Base-by-base conservation (phyloP, 2,797 vertebrate genomes). In the Spondyliosoma cantharus region DNA sequence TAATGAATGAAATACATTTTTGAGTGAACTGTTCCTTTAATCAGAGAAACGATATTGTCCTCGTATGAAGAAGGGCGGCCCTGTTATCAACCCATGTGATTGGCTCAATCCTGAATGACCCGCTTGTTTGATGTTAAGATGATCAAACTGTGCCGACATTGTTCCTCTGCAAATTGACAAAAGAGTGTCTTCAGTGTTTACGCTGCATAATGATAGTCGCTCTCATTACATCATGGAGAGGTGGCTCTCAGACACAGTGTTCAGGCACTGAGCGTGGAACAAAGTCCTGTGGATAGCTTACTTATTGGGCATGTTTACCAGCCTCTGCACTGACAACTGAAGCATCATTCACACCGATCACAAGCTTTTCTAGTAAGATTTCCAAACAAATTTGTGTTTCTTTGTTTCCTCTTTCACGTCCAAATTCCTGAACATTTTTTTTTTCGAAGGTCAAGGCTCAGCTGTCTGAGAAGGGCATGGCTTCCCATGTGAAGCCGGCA, bases 261-360 rank as follows among this genome's bases (percentile, higher is more conserved):
- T 43, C 46, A 43, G 48, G 20, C 65, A 61, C 2, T 2, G 43
- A 42, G 22, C n/a, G 15, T 2, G 45, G 60, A 78, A 86, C 93
- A 94, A 94, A 93, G 93, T 94, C 93, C 93, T 83, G 9, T 5
- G 9, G 43, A 91, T 89, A 79, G 91, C 14, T 93, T 73, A 93
- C 89, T 86, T 81, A 94, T 94, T 91, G 84, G 43, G 13, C 3
- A 1, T 3, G 45, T 67, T 70, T 25, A 46, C 49, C 52, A 52
- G 71, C 9, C 37, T 63, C 48, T 64, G 54, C 50, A 19, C 58
- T 62, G 46, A 25, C 76, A 59, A 22, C 49, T 9, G 49, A 42
- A 27, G 60, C 65, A 60, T 16, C 4, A 14, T 46, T 60, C 20
- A 24, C 60, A 48, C 75, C 37, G 63, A 61, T 76, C 64, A 62